A percentile compares a stretch with the other conserved stretches of the same genome.
These are phyloP conservation scores for Diaperis boleti DNA, from an alignment of 2,888 invertebrate genomes.

Conservation along the genomic window DNA sequence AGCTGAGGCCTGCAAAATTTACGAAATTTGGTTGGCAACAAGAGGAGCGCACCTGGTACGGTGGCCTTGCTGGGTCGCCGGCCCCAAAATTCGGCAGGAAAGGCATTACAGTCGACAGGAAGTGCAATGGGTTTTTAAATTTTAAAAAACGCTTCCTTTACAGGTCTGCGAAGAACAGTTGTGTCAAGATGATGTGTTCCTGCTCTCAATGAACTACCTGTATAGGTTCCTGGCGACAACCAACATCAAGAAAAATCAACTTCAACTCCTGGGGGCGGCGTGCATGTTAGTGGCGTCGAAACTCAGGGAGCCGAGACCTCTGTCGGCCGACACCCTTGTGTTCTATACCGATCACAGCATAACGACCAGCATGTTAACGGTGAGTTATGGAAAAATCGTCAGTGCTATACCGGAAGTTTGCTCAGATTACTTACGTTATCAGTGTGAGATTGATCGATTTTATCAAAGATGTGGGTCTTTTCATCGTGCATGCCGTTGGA, in stretches of 20 bases:
- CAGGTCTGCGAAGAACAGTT: slow-evolving; percentile 95
- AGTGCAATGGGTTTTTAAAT: slow-evolving; percentile 34
- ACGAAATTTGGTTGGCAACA: slow-evolving; percentile 35
- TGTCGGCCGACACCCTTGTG: slow-evolving; percentile 84
- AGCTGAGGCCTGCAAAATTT: slow-evolving; percentile 17
- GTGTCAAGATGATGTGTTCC: slow-evolving; percentile 94
- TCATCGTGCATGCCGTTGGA: not conserved
- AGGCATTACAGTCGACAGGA: slow-evolving; percentile 9
- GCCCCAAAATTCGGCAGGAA: slow-evolving; percentile 22
- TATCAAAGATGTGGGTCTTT: slow-evolving; percentile 1
- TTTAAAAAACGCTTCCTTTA: slow-evolving; percentile 48
- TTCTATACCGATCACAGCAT: slow-evolving; percentile 96
- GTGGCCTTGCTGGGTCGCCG: slow-evolving; percentile 11
- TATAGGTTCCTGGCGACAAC: slow-evolving; percentile 92
- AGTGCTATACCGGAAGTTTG: slow-evolving; percentile 50
- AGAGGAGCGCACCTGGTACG: not conserved
- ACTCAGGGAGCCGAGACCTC: slow-evolving; percentile 86
- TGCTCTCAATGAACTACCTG: slow-evolving; percentile 91
- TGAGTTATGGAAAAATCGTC: slow-evolving; percentile 71
- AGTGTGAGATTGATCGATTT: slow-evolving; percentile 46
- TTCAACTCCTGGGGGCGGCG: slow-evolving; percentile 92
- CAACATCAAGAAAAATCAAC: slow-evolving; percentile 84
- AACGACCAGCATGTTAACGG: slow-evolving; percentile 86
- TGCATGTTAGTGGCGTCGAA: slow-evolving; percentile 95
- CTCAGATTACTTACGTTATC: slow-evolving; percentile 50